Conservation (phyloP, 2,113 vertebrate genomes). For the Pungitius pungitius region DNA sequence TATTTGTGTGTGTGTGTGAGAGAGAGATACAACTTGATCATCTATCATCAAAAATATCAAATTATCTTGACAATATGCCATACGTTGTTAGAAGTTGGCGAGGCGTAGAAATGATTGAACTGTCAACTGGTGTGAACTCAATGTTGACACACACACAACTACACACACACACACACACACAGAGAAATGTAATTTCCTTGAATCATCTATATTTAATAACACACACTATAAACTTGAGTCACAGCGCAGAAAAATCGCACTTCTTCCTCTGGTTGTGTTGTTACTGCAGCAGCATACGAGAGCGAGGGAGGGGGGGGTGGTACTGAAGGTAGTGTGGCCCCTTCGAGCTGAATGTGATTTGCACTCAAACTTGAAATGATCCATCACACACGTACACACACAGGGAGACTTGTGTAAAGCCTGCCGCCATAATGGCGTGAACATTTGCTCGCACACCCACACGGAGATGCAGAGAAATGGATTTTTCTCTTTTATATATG, state of each 20-base stretch:
- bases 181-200: constrained; percentile 25
- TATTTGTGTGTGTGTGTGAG: constrained; percentile 12
- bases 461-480: constrained; percentile 10
- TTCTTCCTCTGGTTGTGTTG: constrained; percentile 20
- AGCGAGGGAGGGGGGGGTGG: neutral
- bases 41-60: constrained; percentile 37
- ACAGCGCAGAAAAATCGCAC: neutral
- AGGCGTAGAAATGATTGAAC: constrained; percentile 39
- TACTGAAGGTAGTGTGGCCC: constrained; percentile 12
- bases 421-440: constrained; percentile 16
- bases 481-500: constrained; percentile 24
- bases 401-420: constrained; percentile 49
- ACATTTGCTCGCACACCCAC: constrained; percentile 35
- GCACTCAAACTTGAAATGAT: constrained; percentile 58
- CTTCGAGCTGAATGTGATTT: constrained; percentile 44
- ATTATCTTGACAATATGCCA: constrained; percentile 27
- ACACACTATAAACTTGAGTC: constrained; percentile 18
- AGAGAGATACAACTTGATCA: constrained; percentile 6
- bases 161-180: constrained; percentile 5
- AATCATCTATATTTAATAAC: constrained; percentile 52
- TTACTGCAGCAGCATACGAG: constrained; percentile 27
- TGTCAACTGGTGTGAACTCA: constrained; percentile 10
- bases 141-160: neutral
- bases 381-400: constrained; percentile 43
- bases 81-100: constrained; percentile 11